Evolutionary conservation across 2,113 vertebrate species (phyloP), one percentile per base, ranked within the genome.

Genomic region (Monopterus albus): DNA sequence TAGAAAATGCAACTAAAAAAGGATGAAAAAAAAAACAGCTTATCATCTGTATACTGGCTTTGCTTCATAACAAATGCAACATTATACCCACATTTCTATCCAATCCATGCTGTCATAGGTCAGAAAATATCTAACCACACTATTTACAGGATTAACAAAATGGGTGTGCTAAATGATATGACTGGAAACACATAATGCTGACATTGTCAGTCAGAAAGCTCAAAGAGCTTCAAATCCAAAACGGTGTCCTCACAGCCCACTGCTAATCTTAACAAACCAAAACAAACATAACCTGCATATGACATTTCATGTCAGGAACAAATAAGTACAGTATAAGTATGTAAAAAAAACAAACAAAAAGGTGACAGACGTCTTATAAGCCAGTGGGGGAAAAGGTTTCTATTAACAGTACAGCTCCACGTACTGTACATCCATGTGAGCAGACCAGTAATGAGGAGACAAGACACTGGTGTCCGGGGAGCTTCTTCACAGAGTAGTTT

Each of bases 1-100:
- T 91, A 91, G 79, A 92, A 93, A 91, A 91, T 80, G 79, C 70
- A 81, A 78, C 78, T 59, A 58, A 64, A 81, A 88, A 86, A 82
- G 68, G n/a, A n/a, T n/a, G n/a, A 39, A 33, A 23, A 6, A 20
- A 18, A 29, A 28, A 86, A 79, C 29, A 80, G 65, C 68, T 61
- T 49, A 49, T 59, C 13, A 17, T 88, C 74, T 91, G 81, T 90
- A 89, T 85, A 91, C 75, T 72, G 67, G 68, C 79, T 74, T 86
- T 71, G 75, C 71, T 63, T 75, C 47, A 51, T 51, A 69, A 87
- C 61, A 84, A 90, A 81, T 58, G 40, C 51, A 79, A 78, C 15
- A 66, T 49, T 81, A 64, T 70, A 20, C 43, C 77, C 56, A 74
- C 81, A 73, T 68, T 70, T 81, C 46, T 63, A 82, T 71, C 49